Evolutionary conservation across 1,140 invertebrate species (phyloP).

Genomic region (Drosophila saltans): DNA sequence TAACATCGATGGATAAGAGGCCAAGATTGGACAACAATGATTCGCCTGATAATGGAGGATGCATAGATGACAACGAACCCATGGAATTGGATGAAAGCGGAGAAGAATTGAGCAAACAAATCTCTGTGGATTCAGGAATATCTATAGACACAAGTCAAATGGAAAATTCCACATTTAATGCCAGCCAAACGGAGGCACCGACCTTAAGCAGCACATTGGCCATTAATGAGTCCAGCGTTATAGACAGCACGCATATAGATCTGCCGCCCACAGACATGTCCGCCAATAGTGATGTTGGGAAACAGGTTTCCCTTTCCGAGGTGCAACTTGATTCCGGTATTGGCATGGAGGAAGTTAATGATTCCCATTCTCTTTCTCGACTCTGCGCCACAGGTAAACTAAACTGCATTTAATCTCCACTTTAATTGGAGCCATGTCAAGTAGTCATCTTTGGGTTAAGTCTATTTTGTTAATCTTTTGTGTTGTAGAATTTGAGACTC

Average conservation of each 20-base stretch:
- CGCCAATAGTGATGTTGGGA: constrained; percentile 4
- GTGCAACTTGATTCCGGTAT: constrained; percentile 56
- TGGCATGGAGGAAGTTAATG: constrained; percentile 43
- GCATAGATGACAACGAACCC: neutral
- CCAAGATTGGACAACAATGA: neutral
- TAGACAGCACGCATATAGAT: constrained; percentile 37
- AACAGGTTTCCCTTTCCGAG: constrained; percentile 1
- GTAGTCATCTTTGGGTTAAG: constrained; percentile 50
- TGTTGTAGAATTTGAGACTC: constrained; percentile 51
- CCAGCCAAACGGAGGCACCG: constrained; percentile 21
- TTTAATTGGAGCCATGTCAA: constrained; percentile 16
- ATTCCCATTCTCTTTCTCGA: neutral
- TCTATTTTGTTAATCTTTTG: constrained; percentile 66
- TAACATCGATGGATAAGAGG: constrained; percentile 6
- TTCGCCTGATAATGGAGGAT: neutral
- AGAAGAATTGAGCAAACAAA: constrained; percentile 14
- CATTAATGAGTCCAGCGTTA: constrained; percentile 45
- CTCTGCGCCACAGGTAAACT: constrained; percentile 55
- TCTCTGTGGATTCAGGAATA: constrained; percentile 40
- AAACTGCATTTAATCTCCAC: constrained; percentile 10
- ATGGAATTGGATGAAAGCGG: constrained; percentile 6
- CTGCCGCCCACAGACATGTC: constrained; percentile 9
- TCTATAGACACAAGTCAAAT: constrained; percentile 14
- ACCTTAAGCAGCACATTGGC: constrained; percentile 44
- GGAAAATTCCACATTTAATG: constrained; percentile 2